A percentile compares a stretch with the other conserved stretches of the same genome.
phyloP scores from a whole-genome alignment of 2,113 vertebrate species.

The Prionailurus viverrinus region DNA sequence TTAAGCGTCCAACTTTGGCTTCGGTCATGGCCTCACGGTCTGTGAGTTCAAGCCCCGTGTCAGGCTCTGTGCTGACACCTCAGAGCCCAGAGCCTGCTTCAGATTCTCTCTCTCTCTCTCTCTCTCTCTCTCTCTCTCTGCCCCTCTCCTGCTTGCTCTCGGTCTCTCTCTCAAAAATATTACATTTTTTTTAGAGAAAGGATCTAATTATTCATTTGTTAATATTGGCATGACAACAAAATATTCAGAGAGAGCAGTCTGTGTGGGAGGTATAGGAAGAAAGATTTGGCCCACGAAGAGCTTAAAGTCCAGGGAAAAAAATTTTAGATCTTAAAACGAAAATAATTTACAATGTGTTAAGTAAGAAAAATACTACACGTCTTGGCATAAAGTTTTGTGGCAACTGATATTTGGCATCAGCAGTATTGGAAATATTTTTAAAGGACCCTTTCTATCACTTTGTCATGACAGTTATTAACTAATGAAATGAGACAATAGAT shows the following conservation, averaged over 20 bases:
- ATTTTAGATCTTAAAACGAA: background rate
- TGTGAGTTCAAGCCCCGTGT: too few species aligned
- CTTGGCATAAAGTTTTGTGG: background rate
- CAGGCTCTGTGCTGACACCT: too few species aligned
- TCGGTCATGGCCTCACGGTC: too few species aligned
- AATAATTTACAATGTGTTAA: background rate
- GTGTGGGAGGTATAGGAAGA: background rate
- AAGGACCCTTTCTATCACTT: constrained; percentile 51
- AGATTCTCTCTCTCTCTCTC: too few species aligned
- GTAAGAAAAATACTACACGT: background rate
- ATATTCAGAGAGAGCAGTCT: background rate
- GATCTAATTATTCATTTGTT: background rate
- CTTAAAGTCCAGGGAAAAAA: constrained; percentile 39
- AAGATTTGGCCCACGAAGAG: background rate
- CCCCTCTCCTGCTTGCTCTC: too few species aligned
- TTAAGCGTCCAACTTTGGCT: too few species aligned
- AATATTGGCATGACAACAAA: background rate
- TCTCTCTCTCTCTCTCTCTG: too few species aligned
- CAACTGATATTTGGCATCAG: background rate
- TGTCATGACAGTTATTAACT: constrained; percentile 30
- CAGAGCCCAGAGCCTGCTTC: too few species aligned
- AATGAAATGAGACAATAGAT: constrained; percentile 60
- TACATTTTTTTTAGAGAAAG: background rate
- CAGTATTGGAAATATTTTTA: constrained; percentile 20
- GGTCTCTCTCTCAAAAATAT: too few species aligned